phyloP scores from a whole-genome alignment of 2,113 vertebrate species.

The Psephotus haematonotus region DNA sequence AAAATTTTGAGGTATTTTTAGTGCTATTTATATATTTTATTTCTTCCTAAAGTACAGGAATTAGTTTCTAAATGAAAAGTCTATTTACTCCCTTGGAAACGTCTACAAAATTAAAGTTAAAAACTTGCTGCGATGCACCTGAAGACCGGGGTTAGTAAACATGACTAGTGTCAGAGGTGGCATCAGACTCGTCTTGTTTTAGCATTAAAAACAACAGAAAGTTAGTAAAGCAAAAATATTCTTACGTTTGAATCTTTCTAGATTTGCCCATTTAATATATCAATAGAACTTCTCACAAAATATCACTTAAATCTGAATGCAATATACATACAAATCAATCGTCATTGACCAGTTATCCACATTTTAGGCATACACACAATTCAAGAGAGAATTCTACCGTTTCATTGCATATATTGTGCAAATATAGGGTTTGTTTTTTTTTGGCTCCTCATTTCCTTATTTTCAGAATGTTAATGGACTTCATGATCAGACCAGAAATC shows the following conservation, averaged over 20 bases:
- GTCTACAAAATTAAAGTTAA: constrained; percentile 67
- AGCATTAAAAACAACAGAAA: constrained; percentile 60
- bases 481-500: constrained; percentile 60
- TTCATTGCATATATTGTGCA: constrained; percentile 69
- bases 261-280: constrained; percentile 66
- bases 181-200: constrained; percentile 68
- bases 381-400: constrained; percentile 16
- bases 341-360: constrained; percentile 56
- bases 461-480: constrained; percentile 58
- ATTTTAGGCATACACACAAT: constrained; percentile 58
- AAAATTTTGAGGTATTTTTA: constrained; percentile 85
- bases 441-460: constrained; percentile 56
- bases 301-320: constrained; percentile 58
- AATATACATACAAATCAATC: constrained; percentile 59
- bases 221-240: constrained; percentile 63
- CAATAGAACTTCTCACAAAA: constrained; percentile 69
- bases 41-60: constrained; percentile 80
- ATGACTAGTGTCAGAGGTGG: constrained; percentile 62
- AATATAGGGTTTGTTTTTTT: not conserved
- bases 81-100: constrained; percentile 74
- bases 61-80: constrained; percentile 68
- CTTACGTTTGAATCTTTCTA: constrained; percentile 65
- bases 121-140: constrained; percentile 57
- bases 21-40: constrained; percentile 80
- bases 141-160: constrained; percentile 65